Evolutionary conservation across 1,140 invertebrate genomes (phyloP).

Genomic region (Formica exsecta): DNA sequence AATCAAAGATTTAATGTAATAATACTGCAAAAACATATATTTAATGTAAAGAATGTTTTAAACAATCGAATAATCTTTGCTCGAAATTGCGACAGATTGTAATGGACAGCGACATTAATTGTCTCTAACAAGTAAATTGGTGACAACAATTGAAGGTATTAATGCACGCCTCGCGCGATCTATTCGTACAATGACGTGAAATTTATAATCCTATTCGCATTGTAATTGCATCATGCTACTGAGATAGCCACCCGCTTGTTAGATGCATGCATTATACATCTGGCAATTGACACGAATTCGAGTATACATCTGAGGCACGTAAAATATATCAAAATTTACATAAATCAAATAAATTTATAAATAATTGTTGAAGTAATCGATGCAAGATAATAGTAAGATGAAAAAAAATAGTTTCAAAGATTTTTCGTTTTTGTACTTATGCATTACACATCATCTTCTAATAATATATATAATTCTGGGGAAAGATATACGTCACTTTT

Average conservation of each 20-base stretch:
- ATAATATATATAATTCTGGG: too few relatives aligned
- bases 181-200: conserved; percentile 20
- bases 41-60: neutral
- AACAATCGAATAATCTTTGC: neutral
- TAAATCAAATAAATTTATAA: conserved; percentile 12
- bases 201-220: conserved; percentile 28
- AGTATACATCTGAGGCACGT: conserved; percentile 23
- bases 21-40: neutral
- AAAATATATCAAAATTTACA: conserved; percentile 25
- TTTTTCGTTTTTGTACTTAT: neutral
- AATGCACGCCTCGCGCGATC: neutral
- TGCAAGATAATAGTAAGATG: neutral
- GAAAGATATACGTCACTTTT: neutral
- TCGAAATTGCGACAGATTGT: conserved; percentile 1
- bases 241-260: neutral
- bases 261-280: conserved; percentile 35
- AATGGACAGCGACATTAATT: neutral
- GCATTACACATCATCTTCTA: too few relatives aligned
- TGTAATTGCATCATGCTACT: neutral
- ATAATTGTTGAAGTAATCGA: neutral
- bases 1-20: neutral
- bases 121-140: neutral
- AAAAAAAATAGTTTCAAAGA: neutral
- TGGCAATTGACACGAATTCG: neutral
- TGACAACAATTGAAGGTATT: conserved; percentile 12